Base-by-base conservation (phyloP, 2,888 invertebrate species). In the Pherbina coryleti region DNA sequence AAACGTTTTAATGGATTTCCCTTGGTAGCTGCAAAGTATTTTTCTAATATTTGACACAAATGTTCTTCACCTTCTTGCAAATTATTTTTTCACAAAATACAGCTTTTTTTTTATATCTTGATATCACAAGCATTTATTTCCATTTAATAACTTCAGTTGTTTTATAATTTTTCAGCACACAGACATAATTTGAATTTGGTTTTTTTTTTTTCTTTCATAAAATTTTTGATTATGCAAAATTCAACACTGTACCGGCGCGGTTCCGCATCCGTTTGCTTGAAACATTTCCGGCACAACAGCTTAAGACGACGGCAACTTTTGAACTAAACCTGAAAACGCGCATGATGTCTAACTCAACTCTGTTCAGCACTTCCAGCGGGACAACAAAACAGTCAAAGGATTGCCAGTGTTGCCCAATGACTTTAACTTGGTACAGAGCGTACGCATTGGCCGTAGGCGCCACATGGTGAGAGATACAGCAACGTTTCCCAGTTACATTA, bases 281-380 rank as follows among this genome's bases (percentile, higher is more conserved):
- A 78, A 81, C 78, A 82, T 77, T 82, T 85, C 81, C 84, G 83
- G 82, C 81, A 81, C 82, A 81, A 84, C 84, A 81, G 82, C 82
- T 81, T 79, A 80, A 84, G 85, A 82, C 85, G 83, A 82, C 87
- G 82, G 81, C 84, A 87, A 83, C 83, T 85, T 85, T 84, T 83
- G 82, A 83, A 86, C 88, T 86, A 84, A 86, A 82, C 81, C 73
- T 75, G 31, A 79, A 69, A 79, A 31, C 60, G 49, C 53, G 64
- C 66, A 22, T 51, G 62, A 62, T 57, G 74, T 72, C 31, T 57
- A 34, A 72, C 62, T 34, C 11, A 66, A 53, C 64, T 22, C 49
- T 37, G 31, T 72, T 75, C 73, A 78, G 74, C 79, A 81, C 60
- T 69, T 73, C 17, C 53, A 55, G 22, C 44, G 34, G 66, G 34